Conservation (phyloP, 2,113 vertebrate genomes). For the Maccullochella peelii region DNA sequence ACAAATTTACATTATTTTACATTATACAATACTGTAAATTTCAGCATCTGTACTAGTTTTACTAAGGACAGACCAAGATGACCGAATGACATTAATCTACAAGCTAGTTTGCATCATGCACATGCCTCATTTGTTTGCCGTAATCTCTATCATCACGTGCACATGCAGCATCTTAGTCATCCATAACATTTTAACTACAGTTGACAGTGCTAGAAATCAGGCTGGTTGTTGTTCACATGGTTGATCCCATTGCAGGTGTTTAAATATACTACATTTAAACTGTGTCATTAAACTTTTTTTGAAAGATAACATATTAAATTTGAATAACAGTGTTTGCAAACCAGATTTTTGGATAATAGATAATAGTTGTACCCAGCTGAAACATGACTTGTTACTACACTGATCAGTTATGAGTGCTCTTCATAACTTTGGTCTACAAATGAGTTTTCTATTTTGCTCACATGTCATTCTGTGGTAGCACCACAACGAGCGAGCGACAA, state of each 20-base stretch:
- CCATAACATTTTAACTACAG: not conserved
- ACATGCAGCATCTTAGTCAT: not conserved
- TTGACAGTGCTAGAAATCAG: not conserved
- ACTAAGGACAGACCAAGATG: not conserved
- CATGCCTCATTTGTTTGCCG: not conserved
- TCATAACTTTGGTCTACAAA: slow-evolving; percentile 43
- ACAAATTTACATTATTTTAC: not conserved
- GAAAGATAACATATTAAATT: not conserved
- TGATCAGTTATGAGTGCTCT: slow-evolving; percentile 47
- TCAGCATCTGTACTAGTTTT: not conserved
- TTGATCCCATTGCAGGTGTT: not conserved
- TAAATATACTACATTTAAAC: slow-evolving; percentile 1
- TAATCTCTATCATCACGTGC: not conserved
- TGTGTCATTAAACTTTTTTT: not conserved
- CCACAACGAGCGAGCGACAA: slow-evolving; percentile 51
- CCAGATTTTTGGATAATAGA: not conserved
- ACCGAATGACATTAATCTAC: not conserved
- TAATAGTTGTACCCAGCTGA: not conserved
- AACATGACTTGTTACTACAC: slow-evolving; percentile 28
- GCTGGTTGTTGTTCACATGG: not conserved
- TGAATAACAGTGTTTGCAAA: slow-evolving; percentile 1
- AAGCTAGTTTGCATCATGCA: not conserved
- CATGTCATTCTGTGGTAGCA: slow-evolving; percentile 56
- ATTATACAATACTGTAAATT: not conserved
- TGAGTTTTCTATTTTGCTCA: slow-evolving; percentile 48